A percentile compares a stretch with the other conserved stretches of the same genome.
Conservation (phyloP, 2,797 vertebrate species). For the Gambelia wislizenii region DNA sequence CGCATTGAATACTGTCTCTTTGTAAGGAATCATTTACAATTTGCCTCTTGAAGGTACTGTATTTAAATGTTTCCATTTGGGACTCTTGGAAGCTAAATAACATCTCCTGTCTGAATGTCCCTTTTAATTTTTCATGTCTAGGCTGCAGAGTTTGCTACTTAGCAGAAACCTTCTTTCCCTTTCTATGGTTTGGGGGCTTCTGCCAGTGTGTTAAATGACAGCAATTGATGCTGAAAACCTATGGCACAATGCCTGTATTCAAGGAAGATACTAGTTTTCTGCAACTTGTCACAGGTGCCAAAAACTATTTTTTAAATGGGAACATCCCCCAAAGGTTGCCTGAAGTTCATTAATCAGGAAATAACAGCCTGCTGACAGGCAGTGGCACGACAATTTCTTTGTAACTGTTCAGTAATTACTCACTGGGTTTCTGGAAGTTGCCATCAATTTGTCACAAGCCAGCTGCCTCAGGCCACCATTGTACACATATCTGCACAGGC, state of each 20-base stretch:
- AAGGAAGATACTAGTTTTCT: conserved; percentile 48
- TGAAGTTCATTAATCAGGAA: conserved; percentile 60
- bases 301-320: conserved; percentile 47
- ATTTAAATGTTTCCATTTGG: conserved; percentile 46
- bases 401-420: conserved; percentile 58
- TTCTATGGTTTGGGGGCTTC: conserved; percentile 22
- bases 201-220: conserved; percentile 40
- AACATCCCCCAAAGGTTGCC: conserved; percentile 27
- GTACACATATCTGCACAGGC: rapidly evolving
- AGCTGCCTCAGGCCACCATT: not conserved
- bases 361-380: conserved; percentile 51
- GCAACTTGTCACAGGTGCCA: conserved; percentile 55
- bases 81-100: conserved; percentile 11
- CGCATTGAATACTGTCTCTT: not conserved
- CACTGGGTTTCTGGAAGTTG: conserved; percentile 43
- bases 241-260: conserved; percentile 21
- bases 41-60: conserved; percentile 1
- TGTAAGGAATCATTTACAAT: conserved; percentile 21
- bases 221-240: conserved; percentile 44
- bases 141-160: not conserved
- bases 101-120: conserved; percentile 39
- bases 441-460: conserved; percentile 20
- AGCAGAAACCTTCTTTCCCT: conserved; percentile 31
- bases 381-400: conserved; percentile 4
- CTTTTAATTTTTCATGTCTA: conserved; percentile 39